Conservation (phyloP, 2,113 vertebrate species). For the Corythaeola cristata region DNA sequence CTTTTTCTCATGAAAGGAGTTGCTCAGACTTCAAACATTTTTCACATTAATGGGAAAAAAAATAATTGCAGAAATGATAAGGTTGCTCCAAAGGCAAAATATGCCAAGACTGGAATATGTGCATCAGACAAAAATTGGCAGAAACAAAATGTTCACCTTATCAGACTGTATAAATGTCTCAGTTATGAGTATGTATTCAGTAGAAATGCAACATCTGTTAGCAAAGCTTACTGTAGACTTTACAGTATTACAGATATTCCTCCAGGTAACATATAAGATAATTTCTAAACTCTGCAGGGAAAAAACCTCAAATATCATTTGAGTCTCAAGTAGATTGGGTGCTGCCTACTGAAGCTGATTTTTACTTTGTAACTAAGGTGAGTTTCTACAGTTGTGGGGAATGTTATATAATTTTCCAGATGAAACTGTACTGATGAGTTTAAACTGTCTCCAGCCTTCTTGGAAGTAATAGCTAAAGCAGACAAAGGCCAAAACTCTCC, state of each 20-base stretch:
- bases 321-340: neutral
- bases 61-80: neutral
- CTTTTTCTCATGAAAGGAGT: neutral
- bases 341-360: neutral
- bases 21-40: constrained; percentile 18
- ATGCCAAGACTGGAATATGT: neutral
- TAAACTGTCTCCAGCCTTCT: neutral
- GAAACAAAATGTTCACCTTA: neutral
- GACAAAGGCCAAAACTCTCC: neutral
- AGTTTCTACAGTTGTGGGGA: neutral
- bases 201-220: neutral
- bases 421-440: neutral
- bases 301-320: neutral
- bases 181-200: neutral
- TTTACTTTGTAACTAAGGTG: neutral
- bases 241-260: neutral
- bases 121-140: neutral
- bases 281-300: neutral
- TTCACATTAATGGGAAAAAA: neutral
- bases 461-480: neutral
- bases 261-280: neutral
- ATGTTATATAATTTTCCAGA: neutral
- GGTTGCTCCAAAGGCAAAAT: neutral
- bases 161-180: neutral
- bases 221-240: neutral